Evolutionary conservation across 2,113 vertebrate genomes (phyloP), one percentile per base, ranked within the genome.

Genomic region (Noctilio leporinus): DNA sequence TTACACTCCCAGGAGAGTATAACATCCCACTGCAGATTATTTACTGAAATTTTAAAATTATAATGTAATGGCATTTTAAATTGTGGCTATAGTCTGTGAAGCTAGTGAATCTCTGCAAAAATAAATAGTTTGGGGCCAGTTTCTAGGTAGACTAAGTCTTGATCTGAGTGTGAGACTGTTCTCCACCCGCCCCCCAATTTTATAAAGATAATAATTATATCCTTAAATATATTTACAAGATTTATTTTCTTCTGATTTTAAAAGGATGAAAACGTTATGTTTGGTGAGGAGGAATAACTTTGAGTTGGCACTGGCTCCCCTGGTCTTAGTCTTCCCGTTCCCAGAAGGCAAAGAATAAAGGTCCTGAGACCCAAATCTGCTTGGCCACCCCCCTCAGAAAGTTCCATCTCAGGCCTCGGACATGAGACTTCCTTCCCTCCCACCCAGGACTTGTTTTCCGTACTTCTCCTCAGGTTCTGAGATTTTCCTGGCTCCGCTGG

Each of bases 361-460:
- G 30, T 5, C 43, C 40, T 0, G 0, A 55, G 33, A 62, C 53
- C 45, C 7, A 0, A 28, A 40, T 35, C 15, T 20, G 1, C 77
- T 62, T 2, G 0, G n/a, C 69, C 47, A 19, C 30, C n/a, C 28
- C 30, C 28, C 19, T 22, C 45, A 49, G 73, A 76, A 10, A 49
- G 73, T 4, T 33, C 30, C 30, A 17, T n/a, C 73, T 30, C 30
- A 51, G 73, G 73, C 47, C 30, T 19, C 72, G 11, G 73, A n/a
- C 15, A 9, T 26, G 43, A 69, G 43, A 33, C 43, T 9, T 33
- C 72, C 73, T n/a, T 5, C 45, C 47, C 73, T 43, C 38, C 69
- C 22, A 33, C 16, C 45, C 28, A 17, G 45, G 17, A 8, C 72
- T 28, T 47, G 16, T 28, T 47, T 28, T 28, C n/a, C 15, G 16